Base-by-base conservation (phyloP, 2,888 invertebrate genomes). In the Drosophila trichaetosa region DNA sequence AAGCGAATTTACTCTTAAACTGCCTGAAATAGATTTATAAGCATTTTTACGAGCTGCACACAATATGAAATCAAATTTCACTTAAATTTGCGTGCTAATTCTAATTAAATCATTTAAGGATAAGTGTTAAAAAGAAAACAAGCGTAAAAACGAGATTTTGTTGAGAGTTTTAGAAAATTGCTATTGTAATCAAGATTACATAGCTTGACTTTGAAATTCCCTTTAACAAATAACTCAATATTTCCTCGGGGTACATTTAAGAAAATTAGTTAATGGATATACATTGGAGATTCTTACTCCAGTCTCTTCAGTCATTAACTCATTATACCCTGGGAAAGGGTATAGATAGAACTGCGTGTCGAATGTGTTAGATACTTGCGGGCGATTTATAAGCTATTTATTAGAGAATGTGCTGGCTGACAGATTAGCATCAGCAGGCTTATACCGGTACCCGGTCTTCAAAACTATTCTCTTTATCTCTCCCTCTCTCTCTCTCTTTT, bases 321-420 rank as follows among this genome's bases (percentile, higher is more conserved):
- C 27, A 8, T 29, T n/a, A 29, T 57, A 42, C 58, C 24, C 16
- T 0, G 13, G 1, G 24, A 52, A 53, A 58, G 63, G 34, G 70
- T 36, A 73, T 59, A 46, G 49, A 65, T 48, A 61, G 64, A 31
- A 38, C 34, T 62, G 86, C 83, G 83, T 86, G 73, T 79, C 73
- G 72, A 77, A 82, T 73, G 57, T 64, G 54, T 69, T 76, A 73
- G 80, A 79, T 69, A 82, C 68, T 83, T 76, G 85, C 71, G 73
- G 67, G 66, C 84, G 78, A 78, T 79, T 83, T 79, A 69, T 69
- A 72, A 76, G 83, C 83, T 76, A 79, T 80, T 87, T 85, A 71
- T 82, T 77, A 75, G 77, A 82, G 74, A 62, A 64, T 77, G 57
- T 73, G 78, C 40, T 73, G 78, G 69, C 69, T 75, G 78, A 61